These are phyloP conservation scores for Epistrophe eligans DNA, from an alignment of 2,888 invertebrate species.

Conservation along the genomic window DNA sequence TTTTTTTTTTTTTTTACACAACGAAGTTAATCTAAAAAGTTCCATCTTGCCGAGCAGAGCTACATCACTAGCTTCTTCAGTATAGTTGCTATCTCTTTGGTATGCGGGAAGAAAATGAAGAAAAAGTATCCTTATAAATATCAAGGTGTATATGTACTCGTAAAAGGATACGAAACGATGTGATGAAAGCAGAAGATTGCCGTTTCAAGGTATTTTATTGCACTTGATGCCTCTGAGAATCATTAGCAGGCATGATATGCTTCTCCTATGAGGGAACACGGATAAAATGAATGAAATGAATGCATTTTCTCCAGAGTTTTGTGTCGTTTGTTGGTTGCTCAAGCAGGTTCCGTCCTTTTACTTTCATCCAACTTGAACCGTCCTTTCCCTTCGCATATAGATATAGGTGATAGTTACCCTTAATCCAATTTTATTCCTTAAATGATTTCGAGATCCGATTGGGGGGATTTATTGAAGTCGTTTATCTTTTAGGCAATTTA, in stretches of 20 bases:
- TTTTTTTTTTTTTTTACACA: not conserved
- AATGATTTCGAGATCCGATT: conserved; percentile 73
- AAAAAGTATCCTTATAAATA: conserved; percentile 3
- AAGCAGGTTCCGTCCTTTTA: conserved; percentile 17
- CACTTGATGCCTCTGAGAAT: conserved; percentile 64
- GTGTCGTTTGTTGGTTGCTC: conserved; percentile 40
- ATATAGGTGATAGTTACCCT: conserved; percentile 43
- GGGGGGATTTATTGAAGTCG: conserved; percentile 71
- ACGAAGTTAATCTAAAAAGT: conserved; percentile 71
- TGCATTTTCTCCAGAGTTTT: conserved; percentile 35
- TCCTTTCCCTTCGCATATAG: not conserved
- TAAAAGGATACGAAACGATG: conserved; percentile 44
- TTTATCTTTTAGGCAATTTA: conserved; percentile 75
- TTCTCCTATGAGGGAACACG: conserved; percentile 1
- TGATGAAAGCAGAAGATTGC: conserved; percentile 61
- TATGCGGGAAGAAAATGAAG: conserved; percentile 9
- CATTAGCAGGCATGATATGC: conserved; percentile 74
- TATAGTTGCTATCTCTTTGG: conserved; percentile 17
- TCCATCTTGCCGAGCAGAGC: conserved; percentile 53
- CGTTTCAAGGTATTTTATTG: conserved; percentile 67
- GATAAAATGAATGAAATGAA: conserved; percentile 51
- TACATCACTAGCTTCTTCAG: conserved; percentile 19
- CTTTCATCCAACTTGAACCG: conserved; percentile 4
- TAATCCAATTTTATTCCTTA: conserved; percentile 75
- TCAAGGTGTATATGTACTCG: not conserved